These are phyloP conservation scores for Monoplex corrugatus DNA, from an alignment of 2,888 invertebrate genomes.

Conservation along the genomic window DNA sequence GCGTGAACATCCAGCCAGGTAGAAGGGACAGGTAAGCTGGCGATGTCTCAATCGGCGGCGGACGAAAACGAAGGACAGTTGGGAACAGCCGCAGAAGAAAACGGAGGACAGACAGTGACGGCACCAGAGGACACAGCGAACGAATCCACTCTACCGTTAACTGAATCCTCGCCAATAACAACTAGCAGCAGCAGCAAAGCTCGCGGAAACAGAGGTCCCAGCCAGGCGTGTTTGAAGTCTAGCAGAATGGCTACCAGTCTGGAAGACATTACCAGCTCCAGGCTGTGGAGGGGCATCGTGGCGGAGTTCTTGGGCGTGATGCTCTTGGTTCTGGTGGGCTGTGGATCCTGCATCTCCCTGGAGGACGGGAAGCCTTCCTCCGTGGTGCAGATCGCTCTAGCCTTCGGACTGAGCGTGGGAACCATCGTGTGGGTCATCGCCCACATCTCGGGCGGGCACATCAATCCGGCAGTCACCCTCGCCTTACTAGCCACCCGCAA, in stretches of 20 bases:
- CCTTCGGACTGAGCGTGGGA: conserved; percentile 94
- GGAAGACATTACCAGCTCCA: conserved; percentile 61
- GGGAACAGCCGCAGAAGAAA: background rate
- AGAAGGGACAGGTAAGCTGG: background rate
- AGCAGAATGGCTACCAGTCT: conserved; percentile 62
- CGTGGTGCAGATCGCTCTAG: conserved; percentile 88
- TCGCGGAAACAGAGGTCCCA: background rate
- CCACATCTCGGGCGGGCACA: conserved; percentile 94
- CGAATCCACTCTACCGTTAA: background rate
- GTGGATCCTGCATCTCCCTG: conserved; percentile 85
- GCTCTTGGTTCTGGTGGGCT: conserved; percentile 92
- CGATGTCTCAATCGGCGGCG: background rate
- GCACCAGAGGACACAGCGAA: background rate
- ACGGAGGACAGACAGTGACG: background rate
- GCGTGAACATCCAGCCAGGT: too few relatives aligned
- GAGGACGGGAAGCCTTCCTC: conserved; percentile 41
- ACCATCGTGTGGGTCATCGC: conserved; percentile 92
- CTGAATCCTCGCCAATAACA: too few relatives aligned
- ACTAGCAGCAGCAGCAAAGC: background rate
- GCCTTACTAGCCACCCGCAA: conserved; percentile 92
- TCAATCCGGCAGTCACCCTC: conserved; percentile 95
- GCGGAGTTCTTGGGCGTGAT: conserved; percentile 95
- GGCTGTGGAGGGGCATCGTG: conserved; percentile 89
- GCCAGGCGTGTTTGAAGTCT: conserved; percentile 36
- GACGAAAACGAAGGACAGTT: background rate